Conservation (phyloP, 2,888 invertebrate species). For the Tachina lurida region DNA sequence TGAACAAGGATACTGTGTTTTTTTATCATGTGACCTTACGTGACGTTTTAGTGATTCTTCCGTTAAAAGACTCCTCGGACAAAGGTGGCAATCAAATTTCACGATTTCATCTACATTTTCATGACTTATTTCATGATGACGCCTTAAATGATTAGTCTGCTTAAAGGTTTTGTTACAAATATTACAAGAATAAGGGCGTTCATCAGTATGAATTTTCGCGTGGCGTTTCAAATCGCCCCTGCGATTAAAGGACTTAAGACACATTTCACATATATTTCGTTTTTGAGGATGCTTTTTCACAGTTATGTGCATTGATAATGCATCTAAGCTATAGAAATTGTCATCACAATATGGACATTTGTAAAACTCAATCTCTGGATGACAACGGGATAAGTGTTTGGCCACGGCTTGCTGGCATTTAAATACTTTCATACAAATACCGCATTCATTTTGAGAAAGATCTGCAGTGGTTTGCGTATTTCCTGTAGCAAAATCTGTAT, state of each 20-base stretch:
- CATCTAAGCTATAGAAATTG: slow-evolving; percentile 30
- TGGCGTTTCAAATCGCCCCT: slow-evolving; percentile 44
- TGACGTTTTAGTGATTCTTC: slow-evolving; percentile 20
- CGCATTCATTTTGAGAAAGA: slow-evolving; percentile 40
- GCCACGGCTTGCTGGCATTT: slow-evolving; percentile 29
- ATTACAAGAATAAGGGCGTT: slow-evolving; percentile 61
- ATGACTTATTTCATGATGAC: slow-evolving; percentile 55
- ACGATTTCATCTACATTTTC: not conserved
- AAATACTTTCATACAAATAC: slow-evolving; percentile 33
- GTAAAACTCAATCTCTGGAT: slow-evolving; percentile 42
- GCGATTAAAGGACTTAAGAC: slow-evolving; percentile 51
- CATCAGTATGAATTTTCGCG: slow-evolving; percentile 46
- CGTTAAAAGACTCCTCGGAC: slow-evolving; percentile 1
- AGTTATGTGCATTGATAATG: slow-evolving; percentile 29
- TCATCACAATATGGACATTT: slow-evolving; percentile 59
- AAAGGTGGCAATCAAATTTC: slow-evolving; percentile 27
- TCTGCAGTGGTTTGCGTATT: not conserved
- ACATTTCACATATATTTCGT: slow-evolving; percentile 37
- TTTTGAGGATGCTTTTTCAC: slow-evolving; percentile 32
- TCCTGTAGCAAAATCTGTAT: not conserved
- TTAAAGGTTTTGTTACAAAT: slow-evolving; percentile 68
- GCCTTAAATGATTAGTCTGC: slow-evolving; percentile 63
- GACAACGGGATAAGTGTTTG: slow-evolving; percentile 47
- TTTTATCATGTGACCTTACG: slow-evolving; percentile 16
- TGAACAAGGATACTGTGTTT: slow-evolving; percentile 10